Evolutionary conservation across 2,888 invertebrate genomes (phyloP).

Genomic region (Melanargia galathea): DNA sequence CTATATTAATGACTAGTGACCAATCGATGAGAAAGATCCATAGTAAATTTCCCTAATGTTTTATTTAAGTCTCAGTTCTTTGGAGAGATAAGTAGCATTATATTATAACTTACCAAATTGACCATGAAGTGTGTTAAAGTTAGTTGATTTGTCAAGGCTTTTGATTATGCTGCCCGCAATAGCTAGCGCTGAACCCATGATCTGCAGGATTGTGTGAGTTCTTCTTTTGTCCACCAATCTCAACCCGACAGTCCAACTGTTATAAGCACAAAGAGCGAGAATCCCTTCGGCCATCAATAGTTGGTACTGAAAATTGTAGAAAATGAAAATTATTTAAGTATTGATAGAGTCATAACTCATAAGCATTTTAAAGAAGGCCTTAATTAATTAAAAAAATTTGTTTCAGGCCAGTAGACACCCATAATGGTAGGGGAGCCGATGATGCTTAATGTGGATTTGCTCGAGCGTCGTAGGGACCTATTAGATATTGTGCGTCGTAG

Average conservation of each 20-base stretch:
- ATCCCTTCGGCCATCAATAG: conserved; percentile 69
- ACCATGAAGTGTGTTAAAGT: conserved; percentile 63
- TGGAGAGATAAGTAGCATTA: too few relatives aligned
- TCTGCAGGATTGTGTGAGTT: conserved; percentile 64
- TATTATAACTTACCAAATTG: conserved; percentile 50
- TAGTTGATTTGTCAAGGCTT: conserved; percentile 49
- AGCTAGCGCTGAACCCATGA: conserved; percentile 62
- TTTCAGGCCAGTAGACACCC: too few relatives aligned
- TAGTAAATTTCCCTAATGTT: too few relatives aligned
- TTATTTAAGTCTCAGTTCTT: too few relatives aligned
- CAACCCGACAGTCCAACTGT: conserved; percentile 63
- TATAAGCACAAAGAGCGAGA: conserved; percentile 57
- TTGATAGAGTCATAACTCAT: neutral
- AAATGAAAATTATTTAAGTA: neutral
- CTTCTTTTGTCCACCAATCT: conserved; percentile 60
- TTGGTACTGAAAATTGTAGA: conserved; percentile 57
- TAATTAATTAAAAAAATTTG: too few relatives aligned
- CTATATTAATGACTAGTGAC: too few relatives aligned
- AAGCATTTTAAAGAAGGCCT: too few relatives aligned
- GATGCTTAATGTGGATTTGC: too few relatives aligned
- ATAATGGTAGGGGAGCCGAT: too few relatives aligned
- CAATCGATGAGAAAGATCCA: too few relatives aligned
- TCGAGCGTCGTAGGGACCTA: too few relatives aligned
- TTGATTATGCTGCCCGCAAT: conserved; percentile 61
- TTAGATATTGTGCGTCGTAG: too few relatives aligned